Base-by-base conservation (phyloP, 2,113 vertebrate genomes). In the Monarcha castaneiventris region DNA sequence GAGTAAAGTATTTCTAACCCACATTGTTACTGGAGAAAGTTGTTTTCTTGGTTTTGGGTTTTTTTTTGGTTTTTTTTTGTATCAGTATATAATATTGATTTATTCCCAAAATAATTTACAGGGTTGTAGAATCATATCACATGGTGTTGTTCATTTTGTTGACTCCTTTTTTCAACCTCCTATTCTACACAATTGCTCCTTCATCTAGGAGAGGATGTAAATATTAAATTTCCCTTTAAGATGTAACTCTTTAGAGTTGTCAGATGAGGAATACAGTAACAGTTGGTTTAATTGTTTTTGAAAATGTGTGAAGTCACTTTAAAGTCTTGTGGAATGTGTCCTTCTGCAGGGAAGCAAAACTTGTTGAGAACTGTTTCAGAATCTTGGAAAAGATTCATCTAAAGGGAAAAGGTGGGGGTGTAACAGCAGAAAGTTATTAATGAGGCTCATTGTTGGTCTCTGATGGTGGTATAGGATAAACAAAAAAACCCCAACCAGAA, bases 401-500 rank as follows among this genome's bases (percentile, higher is more conserved):
- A 19, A 76, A 62, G 32, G 16, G 23, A 44, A 48, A 39, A 67
- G 1, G 1, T 51, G 19, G 4, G 12, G 13, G 7, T 0, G 0
- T 56, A 44, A 39, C 3, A 29, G 16, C 16, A 44, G 52, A 11
- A 46, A 52, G 6, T 23, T 58, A 43, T 13, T 56, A 67, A 48
- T 0, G 1, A 46, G 72, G 8, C 5, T 91, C 25, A 25, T 18
- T 43, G 30, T 10, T 93, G 32, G 35, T 63, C 23, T 72, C 6
- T 77, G 21, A 37, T 55, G 25, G 3, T n/a, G 16, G 20, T 55
- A 62, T 2, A 58, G 18, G 18, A 74, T 3, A 23, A 66, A 26
- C 6, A 61, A 75, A 27, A 35, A 29, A 16, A 11, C 1, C 3
- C 4, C 48, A 48, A 56, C 2, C 7, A 67, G 59, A 32, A 3